A percentile compares a stretch with the other conserved stretches of the same genome.
Conservation (phyloP, 2,888 invertebrate genomes). For the Nysson spinosus region DNA sequence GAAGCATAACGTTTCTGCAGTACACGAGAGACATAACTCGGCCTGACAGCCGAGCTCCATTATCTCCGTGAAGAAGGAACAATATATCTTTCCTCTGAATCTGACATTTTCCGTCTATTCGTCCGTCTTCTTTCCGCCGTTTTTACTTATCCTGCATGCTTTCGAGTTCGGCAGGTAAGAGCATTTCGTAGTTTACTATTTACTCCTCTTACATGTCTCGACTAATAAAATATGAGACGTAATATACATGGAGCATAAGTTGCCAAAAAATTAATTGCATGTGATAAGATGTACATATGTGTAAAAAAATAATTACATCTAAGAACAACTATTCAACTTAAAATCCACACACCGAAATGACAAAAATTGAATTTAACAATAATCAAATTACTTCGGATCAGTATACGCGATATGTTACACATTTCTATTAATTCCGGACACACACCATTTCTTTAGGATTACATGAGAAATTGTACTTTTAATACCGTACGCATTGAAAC, state of each 20-base stretch:
- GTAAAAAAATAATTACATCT: no score
- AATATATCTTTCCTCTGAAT: constrained; percentile 64
- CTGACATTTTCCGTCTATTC: constrained; percentile 26
- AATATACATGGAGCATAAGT: neutral
- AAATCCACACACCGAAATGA: no score
- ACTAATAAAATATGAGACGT: neutral
- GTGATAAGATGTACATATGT: no score
- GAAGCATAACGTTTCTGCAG: constrained; percentile 59
- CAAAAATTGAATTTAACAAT: no score
- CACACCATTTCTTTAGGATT: no score
- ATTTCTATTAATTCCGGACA: no score
- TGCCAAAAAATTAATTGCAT: neutral
- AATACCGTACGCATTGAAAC: no score
- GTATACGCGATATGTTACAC: no score
- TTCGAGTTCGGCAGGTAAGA: constrained; percentile 61
- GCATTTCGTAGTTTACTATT: constrained; percentile 64
- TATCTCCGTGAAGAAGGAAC: constrained; percentile 68
- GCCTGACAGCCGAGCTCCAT: constrained; percentile 69
- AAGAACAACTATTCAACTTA: no score
- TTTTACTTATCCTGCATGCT: constrained; percentile 38
- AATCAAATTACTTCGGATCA: no score
- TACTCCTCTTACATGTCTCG: constrained; percentile 25
- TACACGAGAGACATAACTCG: constrained; percentile 65
- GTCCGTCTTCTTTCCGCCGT: constrained; percentile 31
- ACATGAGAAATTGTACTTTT: no score